phyloP scores from a whole-genome alignment of 2,888 invertebrate genomes.

The Spilosoma lubricipeda region DNA sequence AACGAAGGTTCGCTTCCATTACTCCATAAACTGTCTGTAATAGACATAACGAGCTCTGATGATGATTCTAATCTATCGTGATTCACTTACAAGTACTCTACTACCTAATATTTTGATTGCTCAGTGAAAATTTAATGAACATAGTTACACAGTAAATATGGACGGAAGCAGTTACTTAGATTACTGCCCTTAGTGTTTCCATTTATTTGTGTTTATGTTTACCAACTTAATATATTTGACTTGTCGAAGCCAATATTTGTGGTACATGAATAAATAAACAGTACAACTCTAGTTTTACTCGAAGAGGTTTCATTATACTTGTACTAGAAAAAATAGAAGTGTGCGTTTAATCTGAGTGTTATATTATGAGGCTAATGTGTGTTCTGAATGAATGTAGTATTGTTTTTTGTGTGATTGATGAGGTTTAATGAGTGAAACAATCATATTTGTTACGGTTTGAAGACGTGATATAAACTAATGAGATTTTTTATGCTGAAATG shows the following conservation, averaged over 20 bases:
- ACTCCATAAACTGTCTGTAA: not conserved
- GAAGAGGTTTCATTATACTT: constrained; percentile 3
- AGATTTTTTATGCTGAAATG: too few relatives aligned
- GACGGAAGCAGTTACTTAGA: constrained; percentile 28
- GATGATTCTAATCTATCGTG: not conserved
- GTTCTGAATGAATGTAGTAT: not conserved
- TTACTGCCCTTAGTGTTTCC: constrained; percentile 16
- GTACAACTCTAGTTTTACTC: not conserved
- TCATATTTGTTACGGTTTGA: not conserved
- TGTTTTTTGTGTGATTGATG: not conserved
- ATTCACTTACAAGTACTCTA: not conserved
- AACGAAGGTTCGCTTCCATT: not conserved
- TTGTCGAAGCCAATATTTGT: constrained; percentile 26
- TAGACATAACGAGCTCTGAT: not conserved
- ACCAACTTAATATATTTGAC: constrained; percentile 31
- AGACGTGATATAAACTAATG: not conserved
- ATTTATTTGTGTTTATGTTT: constrained; percentile 28
- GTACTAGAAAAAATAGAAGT: not conserved
- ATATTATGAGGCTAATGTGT: not conserved
- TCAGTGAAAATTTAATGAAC: constrained; percentile 26
- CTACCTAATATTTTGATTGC: not conserved
- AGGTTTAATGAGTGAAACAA: not conserved
- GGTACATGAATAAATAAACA: constrained; percentile 8
- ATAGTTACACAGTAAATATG: constrained; percentile 2
- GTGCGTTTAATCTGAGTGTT: not conserved